Base-by-base conservation (phyloP, 1,140 invertebrate species). In the Fopius arisanus region DNA sequence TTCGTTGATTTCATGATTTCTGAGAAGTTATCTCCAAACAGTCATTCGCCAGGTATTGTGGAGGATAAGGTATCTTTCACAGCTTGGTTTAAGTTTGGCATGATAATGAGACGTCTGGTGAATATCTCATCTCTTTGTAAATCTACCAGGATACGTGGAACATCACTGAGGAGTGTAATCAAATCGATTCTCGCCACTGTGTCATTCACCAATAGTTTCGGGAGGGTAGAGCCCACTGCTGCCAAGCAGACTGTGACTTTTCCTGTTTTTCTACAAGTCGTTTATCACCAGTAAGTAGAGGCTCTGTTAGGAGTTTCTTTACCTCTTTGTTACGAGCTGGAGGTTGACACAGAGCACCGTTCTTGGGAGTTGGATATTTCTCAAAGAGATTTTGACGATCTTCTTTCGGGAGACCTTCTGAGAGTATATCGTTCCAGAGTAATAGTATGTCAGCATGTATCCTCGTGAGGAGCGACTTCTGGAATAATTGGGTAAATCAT, bases 1-100 rank as follows among this genome's bases (percentile, higher is more conserved):
- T 76, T 48, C 5, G 75, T 70, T 12, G 72, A 71, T 43, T 74
- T 77, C 63, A 77, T 10, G 21, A 43, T 69, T 63, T 77, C 75
- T 2, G 67, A 66, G n/a, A 77, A 66, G 28, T 74, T 31, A 26
- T 72, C 67, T 6, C 72, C 75, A 72, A 77, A 77, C 29, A 77
- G 16, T 67, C 68, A 77, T 71, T 77, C 75, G 63, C 74, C 72
- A 26, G 54, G 62, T 2, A 29, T 12, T 6, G 75, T 77, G 33
- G 75, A 65, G 21, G 74, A 74, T 29, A 77, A 67, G 1, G 72
- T 59, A 10, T 74, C 75, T 33, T 77, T 77, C 4, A 74, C 14
- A 12, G 69, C 40, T 33, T 62, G 31, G 28, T 74, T 74, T 9
- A 77, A 19, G 41, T 72, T 74, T 33, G 31, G 5, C 14, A 67